Evolutionary conservation across 2,888 invertebrate genomes (phyloP).

Genomic region (Phyllotreta cruciferae): DNA sequence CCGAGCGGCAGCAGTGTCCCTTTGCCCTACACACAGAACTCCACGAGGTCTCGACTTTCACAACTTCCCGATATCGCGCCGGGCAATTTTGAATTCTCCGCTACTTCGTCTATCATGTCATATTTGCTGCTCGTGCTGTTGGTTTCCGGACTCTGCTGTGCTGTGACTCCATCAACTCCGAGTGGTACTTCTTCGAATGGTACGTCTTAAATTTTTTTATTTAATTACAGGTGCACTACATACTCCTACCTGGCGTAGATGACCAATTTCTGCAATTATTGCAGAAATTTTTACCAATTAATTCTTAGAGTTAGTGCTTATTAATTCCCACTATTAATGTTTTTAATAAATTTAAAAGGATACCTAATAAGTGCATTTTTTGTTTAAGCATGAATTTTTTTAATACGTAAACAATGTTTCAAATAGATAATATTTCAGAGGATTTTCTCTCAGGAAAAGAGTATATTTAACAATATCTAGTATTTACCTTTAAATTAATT

Average conservation of each 20-base stretch:
- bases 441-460: no score
- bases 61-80: conserved; percentile 4
- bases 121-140: conserved; percentile 37
- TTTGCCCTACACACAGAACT: conserved; percentile 37
- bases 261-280: conserved; percentile 35
- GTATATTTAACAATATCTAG: no score
- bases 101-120: neutral
- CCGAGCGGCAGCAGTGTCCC: conserved; percentile 47
- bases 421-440: no score
- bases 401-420: no score
- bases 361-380: no score
- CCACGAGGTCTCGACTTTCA: conserved; percentile 48
- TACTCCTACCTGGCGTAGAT: conserved; percentile 52
- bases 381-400: no score
- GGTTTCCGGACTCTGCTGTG: conserved; percentile 44
- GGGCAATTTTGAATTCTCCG: neutral
- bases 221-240: conserved; percentile 48
- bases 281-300: neutral
- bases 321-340: no score
- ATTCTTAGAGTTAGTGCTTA: no score
- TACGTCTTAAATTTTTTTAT: conserved; percentile 43
- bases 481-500: no score
- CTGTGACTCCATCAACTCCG: conserved; percentile 46
- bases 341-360: no score
- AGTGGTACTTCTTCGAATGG: conserved; percentile 53